These are phyloP conservation scores for Drosophila mauritiana DNA, from an alignment of 1,140 invertebrate species.

Conservation along the genomic window DNA sequence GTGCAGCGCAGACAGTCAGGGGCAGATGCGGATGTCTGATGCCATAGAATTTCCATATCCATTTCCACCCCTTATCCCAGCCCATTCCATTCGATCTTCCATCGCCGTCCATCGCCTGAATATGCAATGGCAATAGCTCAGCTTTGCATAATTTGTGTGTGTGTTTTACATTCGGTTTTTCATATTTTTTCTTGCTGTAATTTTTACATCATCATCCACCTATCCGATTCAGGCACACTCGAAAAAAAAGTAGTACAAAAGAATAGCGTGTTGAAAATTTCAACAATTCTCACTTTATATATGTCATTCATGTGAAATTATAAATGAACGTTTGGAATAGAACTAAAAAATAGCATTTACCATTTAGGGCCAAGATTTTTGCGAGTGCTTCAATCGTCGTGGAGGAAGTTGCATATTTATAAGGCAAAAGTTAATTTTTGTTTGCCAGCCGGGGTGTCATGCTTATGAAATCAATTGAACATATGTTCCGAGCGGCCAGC, in stretches of 20 bases:
- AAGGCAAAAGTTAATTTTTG: constrained; percentile 57
- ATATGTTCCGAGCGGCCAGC: constrained; percentile 62
- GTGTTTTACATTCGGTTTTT: constrained; percentile 67
- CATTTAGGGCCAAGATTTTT: background rate
- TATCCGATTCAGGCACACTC: constrained; percentile 14
- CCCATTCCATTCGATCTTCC: constrained; percentile 14
- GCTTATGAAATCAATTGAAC: constrained; percentile 81
- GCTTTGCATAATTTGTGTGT: constrained; percentile 73
- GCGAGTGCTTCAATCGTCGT: constrained; percentile 45
- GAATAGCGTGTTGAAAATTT: background rate
- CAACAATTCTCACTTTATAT: background rate
- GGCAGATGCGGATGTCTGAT: constrained; percentile 74
- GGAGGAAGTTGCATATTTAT: constrained; percentile 82
- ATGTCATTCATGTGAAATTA: too few relatives aligned
- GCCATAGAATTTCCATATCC: constrained; percentile 39
- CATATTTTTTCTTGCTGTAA: constrained; percentile 41
- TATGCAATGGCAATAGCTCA: constrained; percentile 52
- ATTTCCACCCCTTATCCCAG: constrained; percentile 8
- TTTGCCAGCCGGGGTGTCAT: constrained; percentile 65
- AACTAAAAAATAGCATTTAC: too few relatives aligned
- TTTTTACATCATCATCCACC: constrained; percentile 66
- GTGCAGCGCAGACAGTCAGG: constrained; percentile 29
- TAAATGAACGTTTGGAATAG: too few relatives aligned
- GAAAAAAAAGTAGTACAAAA: background rate
- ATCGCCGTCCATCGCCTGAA: constrained; percentile 21